Evolutionary conservation across 1,140 invertebrate genomes (phyloP).

Genomic region (Heliconius melpomene): DNA sequence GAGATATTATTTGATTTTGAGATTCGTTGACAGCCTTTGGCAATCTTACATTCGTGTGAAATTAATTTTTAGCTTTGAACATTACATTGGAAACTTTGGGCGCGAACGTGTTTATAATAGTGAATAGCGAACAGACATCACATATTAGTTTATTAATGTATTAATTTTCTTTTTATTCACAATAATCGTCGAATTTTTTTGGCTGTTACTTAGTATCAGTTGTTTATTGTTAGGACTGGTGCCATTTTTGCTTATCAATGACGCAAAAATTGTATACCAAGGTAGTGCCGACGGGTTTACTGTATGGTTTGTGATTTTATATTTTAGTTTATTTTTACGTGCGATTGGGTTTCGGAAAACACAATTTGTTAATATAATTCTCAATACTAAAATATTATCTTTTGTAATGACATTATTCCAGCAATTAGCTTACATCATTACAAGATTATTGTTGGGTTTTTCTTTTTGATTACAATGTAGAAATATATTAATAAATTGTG

Average conservation of each 20-base stretch:
- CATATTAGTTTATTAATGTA: slow-evolving; percentile 26
- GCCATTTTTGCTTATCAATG: slow-evolving; percentile 49
- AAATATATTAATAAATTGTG: slow-evolving; percentile 26
- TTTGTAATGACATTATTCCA: background rate
- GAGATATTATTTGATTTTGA: background rate
- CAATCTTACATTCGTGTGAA: background rate
- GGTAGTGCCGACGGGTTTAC: slow-evolving; percentile 31
- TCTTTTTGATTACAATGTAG: background rate
- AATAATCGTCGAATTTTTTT: slow-evolving; percentile 35
- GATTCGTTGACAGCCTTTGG: background rate
- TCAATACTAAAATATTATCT: background rate
- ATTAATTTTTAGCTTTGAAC: too few relatives aligned
- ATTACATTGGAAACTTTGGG: background rate
- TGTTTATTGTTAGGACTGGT: slow-evolving; percentile 46
- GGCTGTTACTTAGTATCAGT: slow-evolving; percentile 49
- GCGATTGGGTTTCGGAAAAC: slow-evolving; percentile 18
- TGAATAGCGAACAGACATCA: slow-evolving; percentile 36
- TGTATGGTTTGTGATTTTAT: slow-evolving; percentile 40
- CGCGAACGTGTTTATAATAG: slow-evolving; percentile 35
- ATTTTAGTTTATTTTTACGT: slow-evolving; percentile 20
- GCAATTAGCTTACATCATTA: background rate
- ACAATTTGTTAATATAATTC: slow-evolving; percentile 34
- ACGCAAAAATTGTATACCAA: slow-evolving; percentile 38
- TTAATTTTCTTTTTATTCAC: slow-evolving; percentile 33
- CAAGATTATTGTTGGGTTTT: background rate